These are phyloP conservation scores for Littorina saxatilis DNA, from an alignment of 1,140 invertebrate species.

Conservation along the genomic window DNA sequence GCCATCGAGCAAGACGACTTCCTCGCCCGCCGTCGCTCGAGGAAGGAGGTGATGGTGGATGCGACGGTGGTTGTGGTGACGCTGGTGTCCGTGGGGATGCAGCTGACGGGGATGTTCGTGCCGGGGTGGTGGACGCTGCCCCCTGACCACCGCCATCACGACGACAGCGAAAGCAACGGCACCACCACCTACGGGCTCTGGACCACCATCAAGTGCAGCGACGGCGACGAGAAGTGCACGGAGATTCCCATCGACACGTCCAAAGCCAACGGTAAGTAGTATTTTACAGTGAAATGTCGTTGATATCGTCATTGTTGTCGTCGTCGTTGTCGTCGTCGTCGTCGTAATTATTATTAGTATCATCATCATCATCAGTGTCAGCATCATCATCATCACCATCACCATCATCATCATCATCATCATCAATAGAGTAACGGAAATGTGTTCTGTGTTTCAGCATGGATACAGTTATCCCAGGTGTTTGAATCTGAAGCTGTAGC, in stretches of 20 bases:
- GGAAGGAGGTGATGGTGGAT: background rate
- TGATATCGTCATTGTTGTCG: no score
- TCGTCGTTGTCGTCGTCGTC: no score
- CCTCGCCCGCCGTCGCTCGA: background rate
- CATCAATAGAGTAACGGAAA: no score
- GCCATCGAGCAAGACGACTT: background rate
- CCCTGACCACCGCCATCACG: slow-evolving; percentile 5
- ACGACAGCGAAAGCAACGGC: slow-evolving; percentile 7
- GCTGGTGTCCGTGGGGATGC: slow-evolving; percentile 21
- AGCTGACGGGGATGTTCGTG: slow-evolving; percentile 27
- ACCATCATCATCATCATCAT: no score
- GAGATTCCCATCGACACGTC: slow-evolving; percentile 13
- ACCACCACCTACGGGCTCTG: slow-evolving; percentile 31
- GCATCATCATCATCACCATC: no score
- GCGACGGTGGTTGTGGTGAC: background rate
- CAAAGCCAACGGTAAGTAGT: slow-evolving; percentile 16
- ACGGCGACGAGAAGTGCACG: background rate
- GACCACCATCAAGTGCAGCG: slow-evolving; percentile 1
- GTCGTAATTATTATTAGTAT: no score
- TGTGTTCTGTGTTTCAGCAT: slow-evolving; percentile 23
- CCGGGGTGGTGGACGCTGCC: slow-evolving; percentile 35
- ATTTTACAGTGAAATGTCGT: background rate
- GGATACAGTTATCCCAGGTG: slow-evolving; percentile 37
- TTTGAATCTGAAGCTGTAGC: slow-evolving; percentile 28
- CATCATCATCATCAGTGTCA: no score